Evolutionary conservation across 2,888 invertebrate species (phyloP), one percentile per base, ranked within the genome.

Genomic region (Elysia crispata): DNA sequence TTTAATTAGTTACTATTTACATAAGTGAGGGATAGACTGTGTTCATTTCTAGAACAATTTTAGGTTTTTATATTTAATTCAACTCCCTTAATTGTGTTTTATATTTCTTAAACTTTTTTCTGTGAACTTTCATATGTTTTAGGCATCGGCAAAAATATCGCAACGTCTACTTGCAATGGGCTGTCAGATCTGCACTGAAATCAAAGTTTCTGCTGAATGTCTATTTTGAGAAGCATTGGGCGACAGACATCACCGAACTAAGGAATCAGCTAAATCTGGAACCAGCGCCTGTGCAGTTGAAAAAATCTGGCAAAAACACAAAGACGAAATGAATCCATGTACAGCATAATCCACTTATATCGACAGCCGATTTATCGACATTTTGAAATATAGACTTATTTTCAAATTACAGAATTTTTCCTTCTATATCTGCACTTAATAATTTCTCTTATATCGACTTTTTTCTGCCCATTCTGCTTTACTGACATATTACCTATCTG

Each of bases 141-240:
- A 89, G 89, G 66, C 88, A 89, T 74, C 83, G 85, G 60, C 83
- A 87, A 86, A 93, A 95, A 74, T 98, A 98, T 91, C 89, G 95
- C 0, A 94, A 94, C 18, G 94, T 95, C 88, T 90, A 90, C 81
- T 86, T 91, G 50, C 86, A 89, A 0, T 92, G 91, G 90, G 90
- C 91, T 6, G 82, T 92, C 1, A 83, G 88, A 33, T 88, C 87
- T 81, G 92, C 89, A 28, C 80, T 74, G 8, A 87, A 90, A 54
- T 95, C 96, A 1, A 95, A 95, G 86, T 96, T 97, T 90, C 92
- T 98, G 84, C 94, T 98, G 94, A 95, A 96, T 91, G 93, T 97
- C 78, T 98, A 96, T 92, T 98, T 95, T 94, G 98, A 99, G 92
- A 95, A 96, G 92, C 94, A 98, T 84, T 98, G 98, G 97, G 96